Evolutionary conservation across 2,797 vertebrate genomes (phyloP).

Genomic region (Paramormyrops hopkinsi): DNA sequence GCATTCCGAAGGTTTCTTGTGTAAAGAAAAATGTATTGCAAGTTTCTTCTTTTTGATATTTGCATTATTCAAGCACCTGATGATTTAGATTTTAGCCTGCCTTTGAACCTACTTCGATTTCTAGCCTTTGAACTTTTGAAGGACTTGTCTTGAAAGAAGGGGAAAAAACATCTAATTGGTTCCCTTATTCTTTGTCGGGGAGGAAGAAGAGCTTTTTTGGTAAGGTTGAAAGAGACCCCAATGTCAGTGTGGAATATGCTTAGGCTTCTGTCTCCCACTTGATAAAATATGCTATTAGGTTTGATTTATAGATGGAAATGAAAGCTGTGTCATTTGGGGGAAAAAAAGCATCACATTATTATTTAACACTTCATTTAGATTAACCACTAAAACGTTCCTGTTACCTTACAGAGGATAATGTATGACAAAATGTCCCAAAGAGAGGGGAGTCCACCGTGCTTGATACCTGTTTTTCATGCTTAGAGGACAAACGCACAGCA

Average conservation of each 20-base stretch:
- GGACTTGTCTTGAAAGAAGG: conserved; percentile 51
- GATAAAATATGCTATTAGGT: conserved; percentile 51
- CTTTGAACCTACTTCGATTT: conserved; percentile 61
- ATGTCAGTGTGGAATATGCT: conserved; percentile 16
- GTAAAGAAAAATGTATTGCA: conserved; percentile 25
- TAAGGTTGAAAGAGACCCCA: not conserved
- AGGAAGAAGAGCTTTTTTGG: conserved; percentile 13
- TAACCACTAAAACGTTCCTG: conserved; percentile 36
- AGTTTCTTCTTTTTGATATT: conserved; percentile 44
- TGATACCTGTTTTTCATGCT: not conserved
- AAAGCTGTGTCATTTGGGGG: conserved; percentile 42
- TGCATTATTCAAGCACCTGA: conserved; percentile 48
- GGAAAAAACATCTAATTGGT: conserved; percentile 61
- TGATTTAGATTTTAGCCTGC: conserved; percentile 45
- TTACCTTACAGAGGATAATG: conserved; percentile 33
- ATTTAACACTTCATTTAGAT: conserved; percentile 53
- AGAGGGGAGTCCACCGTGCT: not conserved
- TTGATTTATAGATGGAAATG: conserved; percentile 52
- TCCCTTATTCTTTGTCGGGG: conserved; percentile 36
- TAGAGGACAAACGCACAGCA: not conserved
- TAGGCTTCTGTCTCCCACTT: conserved; percentile 27
- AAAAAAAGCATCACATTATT: conserved; percentile 49
- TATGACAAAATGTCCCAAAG: conserved; percentile 18
- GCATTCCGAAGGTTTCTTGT: not conserved
- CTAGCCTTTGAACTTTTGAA: conserved; percentile 62